Evolutionary conservation across 1,140 invertebrate genomes (phyloP).

Genomic region (Diabrotica undecimpunctata): DNA sequence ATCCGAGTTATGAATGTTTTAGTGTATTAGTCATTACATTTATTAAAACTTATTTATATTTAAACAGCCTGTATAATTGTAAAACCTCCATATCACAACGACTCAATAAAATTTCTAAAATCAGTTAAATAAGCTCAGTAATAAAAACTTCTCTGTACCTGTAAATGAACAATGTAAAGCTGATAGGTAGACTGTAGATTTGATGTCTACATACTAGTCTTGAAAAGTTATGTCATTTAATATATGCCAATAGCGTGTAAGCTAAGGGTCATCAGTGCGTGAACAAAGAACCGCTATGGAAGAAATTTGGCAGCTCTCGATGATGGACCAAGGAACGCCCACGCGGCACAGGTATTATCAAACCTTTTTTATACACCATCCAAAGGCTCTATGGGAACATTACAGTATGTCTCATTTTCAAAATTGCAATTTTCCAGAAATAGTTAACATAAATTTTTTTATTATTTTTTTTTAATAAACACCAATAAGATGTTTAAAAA

Average conservation of each 20-base stretch:
- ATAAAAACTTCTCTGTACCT: not conserved
- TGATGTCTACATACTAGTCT: slow-evolving; percentile 32
- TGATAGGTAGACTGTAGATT: slow-evolving; percentile 36
- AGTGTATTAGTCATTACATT: too few relatives aligned
- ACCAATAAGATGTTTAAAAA: too few relatives aligned
- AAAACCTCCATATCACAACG: not conserved
- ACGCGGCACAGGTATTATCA: slow-evolving; percentile 46
- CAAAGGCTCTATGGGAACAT: slow-evolving; percentile 21
- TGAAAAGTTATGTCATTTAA: slow-evolving; percentile 39
- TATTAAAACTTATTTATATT: not conserved
- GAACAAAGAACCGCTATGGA: slow-evolving; percentile 28
- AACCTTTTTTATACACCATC: slow-evolving; percentile 42
- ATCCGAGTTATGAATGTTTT: too few relatives aligned
- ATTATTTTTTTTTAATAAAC: too few relatives aligned
- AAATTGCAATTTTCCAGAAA: too few relatives aligned
- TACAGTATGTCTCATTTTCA: not conserved
- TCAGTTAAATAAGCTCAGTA: not conserved
- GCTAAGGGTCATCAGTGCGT: slow-evolving; percentile 37
- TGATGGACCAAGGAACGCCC: slow-evolving; percentile 23
- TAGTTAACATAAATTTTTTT: too few relatives aligned
- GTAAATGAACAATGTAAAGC: slow-evolving; percentile 12
- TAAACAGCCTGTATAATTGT: not conserved
- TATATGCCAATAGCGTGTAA: slow-evolving; percentile 45
- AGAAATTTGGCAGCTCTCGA: slow-evolving; percentile 20
- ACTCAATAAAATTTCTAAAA: not conserved